Evolutionary conservation across 2,797 vertebrate species (phyloP).

Genomic region (Heteromormyrus szaboi): DNA sequence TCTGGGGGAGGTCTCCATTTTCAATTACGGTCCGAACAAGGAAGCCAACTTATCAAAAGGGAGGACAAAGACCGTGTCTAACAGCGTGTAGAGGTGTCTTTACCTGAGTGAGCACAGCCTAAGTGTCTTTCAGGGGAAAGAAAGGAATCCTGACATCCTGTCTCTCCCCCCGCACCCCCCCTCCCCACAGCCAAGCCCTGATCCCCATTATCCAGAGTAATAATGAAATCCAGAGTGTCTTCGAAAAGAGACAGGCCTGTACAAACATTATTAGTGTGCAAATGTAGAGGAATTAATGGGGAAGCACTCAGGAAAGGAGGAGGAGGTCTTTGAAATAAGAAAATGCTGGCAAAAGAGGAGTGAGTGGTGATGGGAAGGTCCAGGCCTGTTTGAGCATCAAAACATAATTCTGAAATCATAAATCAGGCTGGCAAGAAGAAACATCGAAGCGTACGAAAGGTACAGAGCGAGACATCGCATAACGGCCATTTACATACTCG

Average conservation of each 20-base stretch:
- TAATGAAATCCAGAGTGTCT: constrained; percentile 72
- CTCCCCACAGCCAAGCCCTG: constrained; percentile 35
- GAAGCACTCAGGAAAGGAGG: constrained; percentile 56
- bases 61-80: constrained; percentile 30
- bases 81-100: constrained; percentile 51
- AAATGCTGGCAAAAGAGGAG: constrained; percentile 26
- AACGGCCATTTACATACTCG: neutral
- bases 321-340: constrained; percentile 47
- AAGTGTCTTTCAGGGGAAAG: constrained; percentile 58
- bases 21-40: constrained; percentile 18
- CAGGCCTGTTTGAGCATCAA: neutral
- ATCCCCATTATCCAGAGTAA: constrained; percentile 52
- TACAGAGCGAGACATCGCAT: neutral
- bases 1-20: constrained; percentile 35
- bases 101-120: constrained; percentile 51
- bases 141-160: constrained; percentile 38
- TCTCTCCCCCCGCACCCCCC: neutral
- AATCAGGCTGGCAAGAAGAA: neutral
- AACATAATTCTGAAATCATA: neutral
- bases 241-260: constrained; percentile 49
- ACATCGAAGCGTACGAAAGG: neutral
- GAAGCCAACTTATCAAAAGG: constrained; percentile 21
- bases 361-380: neutral
- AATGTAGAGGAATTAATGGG: constrained; percentile 63
- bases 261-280: constrained; percentile 70